Base-by-base conservation (phyloP, 2,113 vertebrate genomes). In the Gymnorhina tibicen region DNA sequence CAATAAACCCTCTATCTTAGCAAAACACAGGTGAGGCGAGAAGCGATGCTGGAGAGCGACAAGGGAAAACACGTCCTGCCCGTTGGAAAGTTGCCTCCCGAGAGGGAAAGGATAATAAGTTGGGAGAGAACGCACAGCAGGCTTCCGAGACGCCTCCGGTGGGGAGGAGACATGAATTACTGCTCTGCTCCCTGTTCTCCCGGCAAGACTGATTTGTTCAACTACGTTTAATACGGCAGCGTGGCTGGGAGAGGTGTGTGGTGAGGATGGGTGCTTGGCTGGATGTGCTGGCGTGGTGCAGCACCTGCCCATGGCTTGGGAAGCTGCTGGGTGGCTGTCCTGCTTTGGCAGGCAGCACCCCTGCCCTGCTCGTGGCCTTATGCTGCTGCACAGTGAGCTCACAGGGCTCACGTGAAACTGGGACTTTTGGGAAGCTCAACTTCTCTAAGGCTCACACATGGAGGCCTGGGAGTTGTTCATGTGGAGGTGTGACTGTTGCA, bases 1-100 rank as follows among this genome's bases (percentile, higher is more conserved):
- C 95, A 97, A 96, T 97, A 95, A 97, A 92, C 94, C 95, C 96
- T 94, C 95, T 98, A 96, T 97, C 98, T 97, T 96, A 92, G 96
- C 94, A 88, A 94, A 97, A 95, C 97, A 97, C 84, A 85, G 92
- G 93, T 80, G 78, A 93, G 66, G 73, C 47, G 19, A 83, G 84
- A 84, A 95, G 91, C 37, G 27, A 91, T 88, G 92, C 87, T 93
- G 92, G 83, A 92, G 93, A 83, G 79, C 24, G 92, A 92, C 95
- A 91, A 91, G 93, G 88, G 95, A 95, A 95, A 92, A 50, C 76
- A 60, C 26, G 30, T 87, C 66, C 78, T 77, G 76, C 93, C 91
- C 8, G 1, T 24, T 95, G 89, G 93, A 96, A 93, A 91, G 83
- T 85, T 93, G 94, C 85, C 91, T 97, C 96, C 92, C 72, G 26